phyloP scores from a whole-genome alignment of 2,888 invertebrate genomes.

The Holacanthella duospinosa region DNA sequence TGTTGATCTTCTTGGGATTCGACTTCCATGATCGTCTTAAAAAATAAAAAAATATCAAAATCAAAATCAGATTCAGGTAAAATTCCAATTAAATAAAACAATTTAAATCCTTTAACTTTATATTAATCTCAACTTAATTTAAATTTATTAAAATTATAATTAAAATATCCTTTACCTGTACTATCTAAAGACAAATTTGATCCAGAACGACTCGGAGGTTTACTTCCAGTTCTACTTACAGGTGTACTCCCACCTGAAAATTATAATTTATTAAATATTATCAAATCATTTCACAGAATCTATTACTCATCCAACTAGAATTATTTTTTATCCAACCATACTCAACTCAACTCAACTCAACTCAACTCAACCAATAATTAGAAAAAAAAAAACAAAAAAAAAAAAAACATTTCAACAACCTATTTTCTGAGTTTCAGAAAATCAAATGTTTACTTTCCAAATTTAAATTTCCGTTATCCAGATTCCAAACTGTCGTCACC shows the following conservation, averaged over 20 bases:
- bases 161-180: conserved; percentile 60
- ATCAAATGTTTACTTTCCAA: no score
- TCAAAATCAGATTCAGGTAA: not conserved
- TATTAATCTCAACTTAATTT: not conserved
- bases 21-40: conserved; percentile 25
- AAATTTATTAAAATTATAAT: not conserved
- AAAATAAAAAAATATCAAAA: not conserved
- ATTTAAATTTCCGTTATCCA: no score
- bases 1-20: conserved; percentile 34
- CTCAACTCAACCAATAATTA: no score
- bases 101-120: not conserved
- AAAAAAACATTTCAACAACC: no score
- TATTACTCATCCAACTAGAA: no score
- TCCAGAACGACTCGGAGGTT: conserved; percentile 86
- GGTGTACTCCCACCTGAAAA: conserved; percentile 58
- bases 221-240: conserved; percentile 73
- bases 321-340: no score
- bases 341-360: no score
- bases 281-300: no score
- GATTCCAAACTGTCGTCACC: no score
- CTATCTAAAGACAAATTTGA: conserved; percentile 83
- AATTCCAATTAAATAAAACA: not conserved
- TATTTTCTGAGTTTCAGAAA: no score
- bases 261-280: not conserved
- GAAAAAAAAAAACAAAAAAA: no score